Base-by-base conservation (phyloP, 1,140 invertebrate species). In the Drosophila setifemur region DNA sequence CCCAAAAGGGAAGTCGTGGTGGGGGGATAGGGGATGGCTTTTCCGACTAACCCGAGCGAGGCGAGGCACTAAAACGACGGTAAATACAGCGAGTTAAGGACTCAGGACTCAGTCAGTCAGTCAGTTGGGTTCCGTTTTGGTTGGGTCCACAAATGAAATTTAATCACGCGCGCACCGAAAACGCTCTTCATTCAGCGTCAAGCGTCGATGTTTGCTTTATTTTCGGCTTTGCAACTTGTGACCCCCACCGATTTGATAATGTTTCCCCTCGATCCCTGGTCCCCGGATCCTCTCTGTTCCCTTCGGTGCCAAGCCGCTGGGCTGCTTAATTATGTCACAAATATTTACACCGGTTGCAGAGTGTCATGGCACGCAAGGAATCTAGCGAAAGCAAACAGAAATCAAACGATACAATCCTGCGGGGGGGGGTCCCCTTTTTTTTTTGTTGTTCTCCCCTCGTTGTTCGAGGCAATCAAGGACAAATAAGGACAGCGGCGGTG, bases 311-410 rank as follows among this genome's bases (percentile, higher is more conserved):
- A 73, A 54, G 70, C 53, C 44, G 52, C 60, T 21, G 54, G 58
- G 45, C 49, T 64, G 81, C 81, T 85, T 85, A 85, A 85, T 85
- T 85, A 83, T 83, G 79, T 83, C 79, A 85, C 81, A 85, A 85
- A 85, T 85, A 85, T 85, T 85, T 85, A 85, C 81, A 86, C 75
- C 81, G 52, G 67, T 83, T 64, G 58, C 76, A 53, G 58, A 48
- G 66, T 86, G 52, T 78, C 66, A 53, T 58, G 79, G 54, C 81
- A 86, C 81, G 79, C 79, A 74, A 79, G 55, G 81, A 68, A 86
- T 81, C 75, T 72, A 73, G 71, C 57, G 21, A 55, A 45, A 50
- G 37, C 47, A 66, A 82, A 68, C 70, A 85, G 58, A 86, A 86
- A 86, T 85, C 75, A 85, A 86, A 75, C 74, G 72, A 64, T 86